Conservation (phyloP, 2,113 vertebrate species). For the Dermatemys mawii region DNA sequence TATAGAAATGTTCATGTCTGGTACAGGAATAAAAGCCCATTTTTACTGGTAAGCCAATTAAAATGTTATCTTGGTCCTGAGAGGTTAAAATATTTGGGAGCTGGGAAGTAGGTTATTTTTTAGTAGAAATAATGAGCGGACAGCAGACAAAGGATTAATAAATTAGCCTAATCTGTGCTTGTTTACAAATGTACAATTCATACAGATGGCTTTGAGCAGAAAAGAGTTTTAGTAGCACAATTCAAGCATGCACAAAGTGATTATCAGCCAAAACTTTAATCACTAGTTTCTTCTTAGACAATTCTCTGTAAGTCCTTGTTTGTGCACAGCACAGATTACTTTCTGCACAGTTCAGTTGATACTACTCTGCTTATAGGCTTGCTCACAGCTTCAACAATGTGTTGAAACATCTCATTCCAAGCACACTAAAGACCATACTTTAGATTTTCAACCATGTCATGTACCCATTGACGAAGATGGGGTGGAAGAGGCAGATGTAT, state of each 20-base stretch:
- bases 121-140: slow-evolving; percentile 57
- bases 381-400: neutral
- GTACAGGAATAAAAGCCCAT: slow-evolving; percentile 15
- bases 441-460: neutral
- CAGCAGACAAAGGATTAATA: slow-evolving; percentile 62
- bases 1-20: slow-evolving; percentile 27
- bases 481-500: neutral
- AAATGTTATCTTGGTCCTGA: slow-evolving; percentile 51
- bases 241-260: slow-evolving; percentile 47
- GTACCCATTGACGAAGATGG: neutral
- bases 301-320: slow-evolving; percentile 28
- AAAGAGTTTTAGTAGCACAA: slow-evolving; percentile 46
- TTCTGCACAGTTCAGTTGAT: neutral
- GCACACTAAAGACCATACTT: neutral
- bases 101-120: slow-evolving; percentile 42
- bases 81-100: slow-evolving; percentile 54
- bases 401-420: neutral
- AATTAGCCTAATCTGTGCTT: slow-evolving; percentile 67
- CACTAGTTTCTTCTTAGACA: slow-evolving; percentile 48
- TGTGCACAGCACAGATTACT: slow-evolving; percentile 22
- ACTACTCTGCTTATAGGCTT: neutral
- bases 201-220: slow-evolving; percentile 58
- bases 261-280: slow-evolving; percentile 50
- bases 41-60: slow-evolving; percentile 63
- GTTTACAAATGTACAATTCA: slow-evolving; percentile 61